phyloP scores from a whole-genome alignment of 1,140 invertebrate genomes.

The Brachionus asplanchnoidis region DNA sequence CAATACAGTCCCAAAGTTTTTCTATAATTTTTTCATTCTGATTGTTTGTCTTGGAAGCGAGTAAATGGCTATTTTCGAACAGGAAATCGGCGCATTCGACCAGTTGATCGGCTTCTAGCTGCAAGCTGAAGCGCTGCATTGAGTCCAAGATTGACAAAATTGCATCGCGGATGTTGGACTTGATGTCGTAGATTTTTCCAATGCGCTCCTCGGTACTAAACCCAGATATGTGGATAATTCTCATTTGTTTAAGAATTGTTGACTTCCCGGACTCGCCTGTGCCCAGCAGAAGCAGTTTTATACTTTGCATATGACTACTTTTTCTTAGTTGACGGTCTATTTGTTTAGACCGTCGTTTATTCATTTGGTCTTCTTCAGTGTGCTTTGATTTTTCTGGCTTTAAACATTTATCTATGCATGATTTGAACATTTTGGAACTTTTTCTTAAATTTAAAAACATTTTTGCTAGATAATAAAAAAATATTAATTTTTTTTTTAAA shows the following conservation, averaged over 20 bases:
- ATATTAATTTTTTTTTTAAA: not conserved
- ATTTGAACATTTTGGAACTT: not conserved
- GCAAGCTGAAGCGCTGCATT: conserved; percentile 5
- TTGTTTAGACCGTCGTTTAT: not conserved
- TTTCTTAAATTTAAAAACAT: conserved; percentile 32
- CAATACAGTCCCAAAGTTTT: conserved; percentile 24
- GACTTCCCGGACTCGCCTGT: conserved; percentile 83
- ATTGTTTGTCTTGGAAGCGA: not conserved
- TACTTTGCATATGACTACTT: not conserved
- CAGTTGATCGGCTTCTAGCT: not conserved
- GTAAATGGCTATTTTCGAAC: not conserved
- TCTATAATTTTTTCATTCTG: not conserved
- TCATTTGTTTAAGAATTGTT: conserved; percentile 99
- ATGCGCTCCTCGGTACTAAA: conserved; percentile 72
- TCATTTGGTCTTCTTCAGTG: not conserved
- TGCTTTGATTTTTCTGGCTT: not conserved
- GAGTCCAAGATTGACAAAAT: conserved; percentile 27
- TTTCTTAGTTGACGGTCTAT: conserved; percentile 28
- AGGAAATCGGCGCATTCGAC: not conserved
- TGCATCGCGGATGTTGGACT: conserved; percentile 9
- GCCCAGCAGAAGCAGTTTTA: conserved; percentile 44
- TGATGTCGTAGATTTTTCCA: conserved; percentile 35
- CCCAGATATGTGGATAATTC: conserved; percentile 97
- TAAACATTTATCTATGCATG: not conserved
- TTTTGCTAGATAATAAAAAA: conserved; percentile 1